Base-by-base conservation (phyloP, 23 tunicate genomes). In the Styela clava region DNA sequence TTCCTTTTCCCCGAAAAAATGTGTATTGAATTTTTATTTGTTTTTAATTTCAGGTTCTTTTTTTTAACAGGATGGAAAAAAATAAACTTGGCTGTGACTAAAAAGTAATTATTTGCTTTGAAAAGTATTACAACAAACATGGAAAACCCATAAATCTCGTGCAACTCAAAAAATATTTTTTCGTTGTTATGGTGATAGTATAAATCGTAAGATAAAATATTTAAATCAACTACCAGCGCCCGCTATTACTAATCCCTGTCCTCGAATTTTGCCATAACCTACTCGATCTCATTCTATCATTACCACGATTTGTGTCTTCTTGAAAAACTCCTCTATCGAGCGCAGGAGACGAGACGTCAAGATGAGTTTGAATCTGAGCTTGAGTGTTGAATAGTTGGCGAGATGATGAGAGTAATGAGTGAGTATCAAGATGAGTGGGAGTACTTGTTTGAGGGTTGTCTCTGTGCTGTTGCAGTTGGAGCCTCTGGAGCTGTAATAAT, bases 181-280 rank as follows among this genome's bases (percentile, higher is more conserved):
- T n/a, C n/a, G n/a, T n/a, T n/a, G n/a, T n/a, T n/a, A n/a, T n/a
- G n/a, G n/a, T n/a, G n/a, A n/a, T n/a, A n/a, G n/a, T n/a, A n/a
- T n/a, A n/a, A n/a, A n/a, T n/a, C n/a, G n/a, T n/a, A n/a, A n/a
- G n/a, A n/a, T n/a, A n/a, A n/a, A n/a, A n/a, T n/a, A n/a, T n/a
- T n/a, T n/a, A n/a, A n/a, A n/a, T n/a, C n/a, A 78, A 22, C 78
- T 65, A 91, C 97, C 97, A 91, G 0, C 90, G 91, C 9, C 91
- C 88, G 74, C 97, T 91, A 33, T 80, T 83, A 31, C 88, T 91
- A 0, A 79, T 85, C 12, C 83, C 74, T 12, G 85, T 83, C 73
- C 83, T 62, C 12, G 79, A n/a, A 34, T 78, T 83, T 83, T 87
- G 82, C 65, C 89, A 61, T 24, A 91, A 33, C 16, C 97, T 72